Evolutionary conservation across 2,797 vertebrate species (phyloP).

Genomic region (Oryzias sinensis): DNA sequence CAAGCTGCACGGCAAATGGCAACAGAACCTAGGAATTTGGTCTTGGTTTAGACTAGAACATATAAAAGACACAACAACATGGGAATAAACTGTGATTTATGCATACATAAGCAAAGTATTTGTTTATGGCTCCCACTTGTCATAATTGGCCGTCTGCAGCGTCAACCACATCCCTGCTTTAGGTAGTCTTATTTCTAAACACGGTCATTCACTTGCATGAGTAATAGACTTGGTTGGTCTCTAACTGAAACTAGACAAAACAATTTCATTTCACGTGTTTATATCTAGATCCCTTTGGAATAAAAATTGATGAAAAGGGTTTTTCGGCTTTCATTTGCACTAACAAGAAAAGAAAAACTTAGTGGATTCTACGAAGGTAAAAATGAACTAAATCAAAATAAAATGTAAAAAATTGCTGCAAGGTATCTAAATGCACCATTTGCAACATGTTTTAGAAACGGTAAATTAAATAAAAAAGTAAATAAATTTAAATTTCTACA

Average conservation of each 20-base stretch:
- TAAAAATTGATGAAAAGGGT: background rate
- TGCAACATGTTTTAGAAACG: too few species aligned
- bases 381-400: background rate
- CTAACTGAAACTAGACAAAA: slow-evolving; percentile 52
- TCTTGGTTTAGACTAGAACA: slow-evolving; percentile 70
- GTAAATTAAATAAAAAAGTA: too few species aligned
- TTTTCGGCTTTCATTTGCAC: background rate
- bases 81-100: slow-evolving; percentile 64
- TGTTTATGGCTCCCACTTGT: slow-evolving; percentile 57
- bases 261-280: slow-evolving; percentile 28
- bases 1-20: slow-evolving; percentile 43
- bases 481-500: too few species aligned
- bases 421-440: too few species aligned
- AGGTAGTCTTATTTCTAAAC: slow-evolving; percentile 32
- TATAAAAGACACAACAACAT: slow-evolving; percentile 69
- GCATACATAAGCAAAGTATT: slow-evolving; percentile 58
- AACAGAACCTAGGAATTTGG: slow-evolving; percentile 54
- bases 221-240: slow-evolving; percentile 37
- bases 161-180: slow-evolving; percentile 57
- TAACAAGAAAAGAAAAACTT: too few species aligned
- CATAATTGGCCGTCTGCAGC: slow-evolving; percentile 57
- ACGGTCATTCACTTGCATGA: slow-evolving; percentile 31
- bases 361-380: background rate
- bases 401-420: too few species aligned
- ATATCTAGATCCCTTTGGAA: background rate